These are phyloP conservation scores for Lithobius niger DNA, from an alignment of 1,140 invertebrate genomes.

Conservation along the genomic window DNA sequence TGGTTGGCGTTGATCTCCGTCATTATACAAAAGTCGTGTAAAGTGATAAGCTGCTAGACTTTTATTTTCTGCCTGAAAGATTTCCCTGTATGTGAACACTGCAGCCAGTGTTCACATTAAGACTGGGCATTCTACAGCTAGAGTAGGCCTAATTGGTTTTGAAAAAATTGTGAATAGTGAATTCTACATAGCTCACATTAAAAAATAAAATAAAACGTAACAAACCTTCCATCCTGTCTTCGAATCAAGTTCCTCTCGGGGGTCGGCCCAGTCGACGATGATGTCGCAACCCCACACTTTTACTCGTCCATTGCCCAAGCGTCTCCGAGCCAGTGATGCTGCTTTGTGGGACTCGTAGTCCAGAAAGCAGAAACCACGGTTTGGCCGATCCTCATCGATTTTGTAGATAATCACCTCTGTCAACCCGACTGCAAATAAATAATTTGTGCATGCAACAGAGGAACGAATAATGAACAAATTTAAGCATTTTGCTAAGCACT, in stretches of 20 bases:
- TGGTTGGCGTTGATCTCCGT: too few relatives aligned
- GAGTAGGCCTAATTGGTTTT: too few relatives aligned
- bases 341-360: slow-evolving; percentile 99
- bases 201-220: neutral
- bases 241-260: slow-evolving; percentile 95
- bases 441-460: too few relatives aligned
- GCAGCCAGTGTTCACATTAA: slow-evolving; percentile 12
- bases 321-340: slow-evolving; percentile 90
- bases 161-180: too few relatives aligned
- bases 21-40: too few relatives aligned
- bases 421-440: slow-evolving; percentile 64
- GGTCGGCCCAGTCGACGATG: slow-evolving; percentile 99
- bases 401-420: slow-evolving; percentile 98
- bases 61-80: too few relatives aligned
- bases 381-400: slow-evolving; percentile 97
- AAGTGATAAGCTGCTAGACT: too few relatives aligned
- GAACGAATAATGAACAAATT: too few relatives aligned
- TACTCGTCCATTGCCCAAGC: slow-evolving; percentile 78
- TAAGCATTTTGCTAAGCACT: too few relatives aligned
- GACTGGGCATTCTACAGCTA: too few relatives aligned
- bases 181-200: too few relatives aligned
- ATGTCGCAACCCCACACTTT: slow-evolving; percentile 99
- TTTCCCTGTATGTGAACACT: neutral
- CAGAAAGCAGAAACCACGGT: slow-evolving; percentile 98
- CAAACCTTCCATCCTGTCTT: slow-evolving; percentile 93